Conservation (phyloP, 2,888 invertebrate genomes). For the Rapana venosa region DNA sequence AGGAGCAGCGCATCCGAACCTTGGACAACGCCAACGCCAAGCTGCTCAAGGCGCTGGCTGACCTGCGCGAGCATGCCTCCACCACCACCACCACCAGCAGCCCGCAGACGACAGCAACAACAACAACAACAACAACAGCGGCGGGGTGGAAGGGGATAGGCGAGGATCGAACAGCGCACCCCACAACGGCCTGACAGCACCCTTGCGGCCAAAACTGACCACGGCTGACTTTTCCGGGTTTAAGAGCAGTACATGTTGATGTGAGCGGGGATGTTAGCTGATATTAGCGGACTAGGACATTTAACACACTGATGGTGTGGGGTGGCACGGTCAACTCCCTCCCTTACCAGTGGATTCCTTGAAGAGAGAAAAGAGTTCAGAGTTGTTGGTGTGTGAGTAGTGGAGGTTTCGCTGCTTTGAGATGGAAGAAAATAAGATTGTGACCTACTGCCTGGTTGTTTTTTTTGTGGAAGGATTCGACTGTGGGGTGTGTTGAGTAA, state of each 20-base stretch:
- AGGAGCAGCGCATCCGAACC: conserved; percentile 90
- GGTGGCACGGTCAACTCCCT: too few species aligned
- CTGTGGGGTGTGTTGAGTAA: too few species aligned
- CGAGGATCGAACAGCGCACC: background rate
- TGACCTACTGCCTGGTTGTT: too few species aligned
- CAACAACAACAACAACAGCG: conserved; percentile 26
- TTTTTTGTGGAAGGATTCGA: too few species aligned
- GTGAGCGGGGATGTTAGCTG: background rate
- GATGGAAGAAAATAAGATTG: too few species aligned
- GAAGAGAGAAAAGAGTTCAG: too few species aligned
- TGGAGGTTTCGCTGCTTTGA: too few species aligned
- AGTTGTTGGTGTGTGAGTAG: too few species aligned
- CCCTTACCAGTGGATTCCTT: too few species aligned
- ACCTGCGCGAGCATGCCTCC: conserved; percentile 85
- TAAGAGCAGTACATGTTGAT: conserved; percentile 71
- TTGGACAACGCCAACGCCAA: conserved; percentile 92
- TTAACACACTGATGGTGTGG: too few species aligned
- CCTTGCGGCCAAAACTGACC: conserved; percentile 57
- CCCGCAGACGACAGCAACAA: background rate
- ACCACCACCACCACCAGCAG: conserved; percentile 23
- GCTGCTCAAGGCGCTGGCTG: conserved; percentile 87
- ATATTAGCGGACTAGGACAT: too few species aligned
- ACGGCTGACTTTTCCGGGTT: conserved; percentile 64
- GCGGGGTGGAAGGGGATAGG: conserved; percentile 4
- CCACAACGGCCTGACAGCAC: conserved; percentile 61